Base-by-base conservation (phyloP, 1,140 invertebrate genomes). In the Temnothorax curvispinosus region DNA sequence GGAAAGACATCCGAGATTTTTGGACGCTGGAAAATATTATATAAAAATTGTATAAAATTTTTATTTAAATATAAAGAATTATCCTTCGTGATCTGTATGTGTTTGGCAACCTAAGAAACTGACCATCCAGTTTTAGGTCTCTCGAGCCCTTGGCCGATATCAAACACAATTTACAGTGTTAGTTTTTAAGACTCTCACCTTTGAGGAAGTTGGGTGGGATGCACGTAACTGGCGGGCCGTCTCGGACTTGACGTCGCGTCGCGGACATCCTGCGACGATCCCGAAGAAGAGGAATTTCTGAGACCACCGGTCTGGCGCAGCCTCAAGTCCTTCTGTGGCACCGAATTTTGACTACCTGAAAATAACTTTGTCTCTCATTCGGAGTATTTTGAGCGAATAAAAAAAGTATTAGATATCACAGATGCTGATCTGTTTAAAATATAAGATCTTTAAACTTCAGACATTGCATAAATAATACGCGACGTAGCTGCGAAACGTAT, bases 131-230 rank as follows among this genome's bases (percentile, higher is more conserved):
- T 64, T 35, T 78, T n/a, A 32, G 3, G n/a, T 52, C 7, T 35
- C 38, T 76, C 13, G 38, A 60, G n/a, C 6, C 32, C 18, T 50
- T 78, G n/a, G 62, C 5, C 38, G 6, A 35, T 6, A n/a, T 56
- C 7, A 67, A 50, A 80, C 2, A 27, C 7, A 69, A 18, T 80
- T 38, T 69, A 78, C 18, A 35, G 15, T 27, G 27, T 32, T 44
- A 67, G n/a, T 67, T 62, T 21, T 74, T 6, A 67, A 0, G 21
- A 41, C 18, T 64, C 54, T 60, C 84, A 95, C 94, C 95, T 95
- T 78, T 95, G 94, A 86, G 95, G 95, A 88, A 95, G 93, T 90
- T 95, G 94, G 2, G 94, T 94, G 13, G 94, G 92, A 81, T 94
- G 92, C 1, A 93, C 89, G 71, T 94, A 95, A 82, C 92, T 94